Evolutionary conservation across 2,888 invertebrate species (phyloP), one percentile per base, ranked within the genome.

Genomic region (Argyresthia albistria): DNA sequence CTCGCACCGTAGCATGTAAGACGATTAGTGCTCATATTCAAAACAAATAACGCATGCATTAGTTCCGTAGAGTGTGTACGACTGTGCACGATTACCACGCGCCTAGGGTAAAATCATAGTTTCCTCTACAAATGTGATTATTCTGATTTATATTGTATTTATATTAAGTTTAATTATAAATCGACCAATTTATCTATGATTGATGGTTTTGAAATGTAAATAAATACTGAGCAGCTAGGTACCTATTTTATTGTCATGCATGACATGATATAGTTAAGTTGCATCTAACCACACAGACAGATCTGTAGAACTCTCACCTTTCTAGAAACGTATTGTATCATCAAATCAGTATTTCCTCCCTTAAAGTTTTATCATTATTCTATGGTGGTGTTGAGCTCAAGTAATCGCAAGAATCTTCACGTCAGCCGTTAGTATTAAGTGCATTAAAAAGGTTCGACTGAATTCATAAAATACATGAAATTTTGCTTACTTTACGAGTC

Each of bases 381-480:
- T 10, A 12, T 36, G 60, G 59, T 59, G 61, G 58, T 62, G 60
- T 56, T 51, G 61, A 65, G 73, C 71, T 74, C 70, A 73, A 69
- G 66, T 60, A 65, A 66, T 60, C 12, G 47, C 37, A 53, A 55
- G 65, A 63, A 61, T 58, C 12, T 67, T 65, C 69, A 69, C 12
- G 68, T 65, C 69, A 69, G 66, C 65, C 60, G 58, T 62, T 69
- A 68, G 65, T 64, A 64, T 67, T 75, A 75, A 78, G 74, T 75
- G 72, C 73, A 73, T 74, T 46, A 70, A 66, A 68, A 73, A 61
- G 73, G 73, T 74, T 76, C 69, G 79, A 82, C 80, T 82, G 82
- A 80, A 66, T 64, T 70, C n/a, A 67, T 62, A 70, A 69, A 60
- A 56, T 64, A 62, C 63, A 57, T 71, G 68, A 64, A 46, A 16